Conservation (phyloP, 2,113 vertebrate genomes). For the Mystacornis crossleyi region DNA sequence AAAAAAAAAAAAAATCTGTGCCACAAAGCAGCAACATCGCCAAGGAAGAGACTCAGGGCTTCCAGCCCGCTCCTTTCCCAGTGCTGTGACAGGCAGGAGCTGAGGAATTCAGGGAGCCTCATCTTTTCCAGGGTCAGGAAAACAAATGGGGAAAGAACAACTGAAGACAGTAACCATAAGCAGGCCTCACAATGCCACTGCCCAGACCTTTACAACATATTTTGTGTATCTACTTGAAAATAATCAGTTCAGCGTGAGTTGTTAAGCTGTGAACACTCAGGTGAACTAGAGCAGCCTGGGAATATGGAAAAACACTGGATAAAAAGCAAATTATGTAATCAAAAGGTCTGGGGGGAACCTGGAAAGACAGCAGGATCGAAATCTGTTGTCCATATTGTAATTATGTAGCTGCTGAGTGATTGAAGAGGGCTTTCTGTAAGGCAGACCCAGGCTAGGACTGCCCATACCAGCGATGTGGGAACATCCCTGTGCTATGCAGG, state of each 20-base stretch:
- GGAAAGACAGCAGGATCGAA: slow-evolving; percentile 1
- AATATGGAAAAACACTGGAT: not conserved
- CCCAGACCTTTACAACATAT: not conserved
- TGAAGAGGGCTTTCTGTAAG: not conserved
- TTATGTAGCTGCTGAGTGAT: slow-evolving; percentile 3
- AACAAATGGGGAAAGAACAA: not conserved
- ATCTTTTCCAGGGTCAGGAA: not conserved
- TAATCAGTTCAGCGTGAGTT: not conserved
- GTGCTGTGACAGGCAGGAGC: not conserved
- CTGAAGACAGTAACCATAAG: not conserved
- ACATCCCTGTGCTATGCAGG: fast-evolving
- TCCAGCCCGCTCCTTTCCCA: not conserved
- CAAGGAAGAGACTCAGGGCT: not conserved
- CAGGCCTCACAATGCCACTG: not conserved
- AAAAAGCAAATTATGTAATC: slow-evolving; percentile 11
- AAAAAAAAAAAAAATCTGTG: not conserved
- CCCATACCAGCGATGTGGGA: not conserved
- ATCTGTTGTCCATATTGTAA: slow-evolving; percentile 35
- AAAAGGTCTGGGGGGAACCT: not conserved
- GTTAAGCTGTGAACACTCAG: slow-evolving; percentile 31
- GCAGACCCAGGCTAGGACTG: not conserved
- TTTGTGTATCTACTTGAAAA: not conserved
- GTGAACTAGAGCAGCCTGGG: not conserved
- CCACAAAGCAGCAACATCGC: not conserved
- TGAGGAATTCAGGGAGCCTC: not conserved